A percentile compares a stretch with the other conserved stretches of the same genome.
These are phyloP conservation scores for Collichthys lucidus DNA, from an alignment of 2,113 vertebrate genomes.

Conservation along the genomic window DNA sequence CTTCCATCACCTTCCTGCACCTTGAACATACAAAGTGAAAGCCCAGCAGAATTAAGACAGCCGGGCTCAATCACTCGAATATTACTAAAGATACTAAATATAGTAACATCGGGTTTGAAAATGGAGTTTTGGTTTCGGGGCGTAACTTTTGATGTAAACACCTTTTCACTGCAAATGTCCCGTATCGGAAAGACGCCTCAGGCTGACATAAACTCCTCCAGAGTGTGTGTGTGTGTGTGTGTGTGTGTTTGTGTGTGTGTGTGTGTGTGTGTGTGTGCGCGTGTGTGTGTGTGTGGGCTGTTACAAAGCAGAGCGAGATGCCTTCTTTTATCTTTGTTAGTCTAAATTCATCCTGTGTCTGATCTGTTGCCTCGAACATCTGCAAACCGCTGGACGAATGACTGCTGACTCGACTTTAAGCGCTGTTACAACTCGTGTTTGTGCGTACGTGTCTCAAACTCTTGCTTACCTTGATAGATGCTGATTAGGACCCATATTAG, in stretches of 20 bases:
- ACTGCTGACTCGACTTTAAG: neutral
- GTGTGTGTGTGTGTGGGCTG: constrained; percentile 64
- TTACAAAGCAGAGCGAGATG: neutral
- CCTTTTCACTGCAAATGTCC: constrained; percentile 65
- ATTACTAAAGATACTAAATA: neutral
- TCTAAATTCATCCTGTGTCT: neutral
- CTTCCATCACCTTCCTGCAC: neutral
- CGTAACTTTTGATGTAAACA: constrained; percentile 50
- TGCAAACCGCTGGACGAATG: neutral
- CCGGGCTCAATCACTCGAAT: neutral
- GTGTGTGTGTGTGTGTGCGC: constrained; percentile 67
- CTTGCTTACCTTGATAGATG: constrained; percentile 95
- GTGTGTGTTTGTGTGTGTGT: constrained; percentile 66
- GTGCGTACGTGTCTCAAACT: neutral
- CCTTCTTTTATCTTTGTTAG: constrained; percentile 6
- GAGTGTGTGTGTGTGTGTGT: constrained; percentile 61
- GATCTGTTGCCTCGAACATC: neutral
- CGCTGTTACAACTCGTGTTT: neutral
- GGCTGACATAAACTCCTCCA: constrained; percentile 56
- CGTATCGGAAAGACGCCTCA: constrained; percentile 59
- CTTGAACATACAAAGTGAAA: neutral
- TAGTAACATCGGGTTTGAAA: constrained; percentile 5
- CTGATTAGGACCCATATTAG: constrained; percentile 98
- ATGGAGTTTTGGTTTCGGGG: constrained; percentile 39
- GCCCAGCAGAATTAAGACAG: neutral